Conservation (phyloP, 2,797 vertebrate species). For the Staurois parvus region DNA sequence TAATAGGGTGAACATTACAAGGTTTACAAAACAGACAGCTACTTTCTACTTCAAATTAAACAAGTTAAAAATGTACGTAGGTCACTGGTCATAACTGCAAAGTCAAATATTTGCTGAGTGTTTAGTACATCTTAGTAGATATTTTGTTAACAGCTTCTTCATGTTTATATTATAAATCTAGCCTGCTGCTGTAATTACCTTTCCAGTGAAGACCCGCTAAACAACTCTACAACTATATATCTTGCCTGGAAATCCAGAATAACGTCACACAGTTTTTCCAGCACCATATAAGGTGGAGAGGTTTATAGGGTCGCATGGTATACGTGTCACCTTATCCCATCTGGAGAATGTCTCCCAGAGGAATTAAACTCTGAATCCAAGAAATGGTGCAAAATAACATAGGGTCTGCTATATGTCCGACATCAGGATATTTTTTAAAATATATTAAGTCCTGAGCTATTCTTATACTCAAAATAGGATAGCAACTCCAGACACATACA, state of each 20-base stretch:
- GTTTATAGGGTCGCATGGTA: slow-evolving; percentile 25
- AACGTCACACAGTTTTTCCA: slow-evolving; percentile 30
- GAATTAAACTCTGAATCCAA: no score
- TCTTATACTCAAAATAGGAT: no score
- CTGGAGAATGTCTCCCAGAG: slow-evolving; percentile 31
- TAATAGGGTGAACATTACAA: no score
- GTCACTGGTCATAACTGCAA: neutral
- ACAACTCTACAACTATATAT: slow-evolving; percentile 40
- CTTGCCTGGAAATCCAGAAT: slow-evolving; percentile 17
- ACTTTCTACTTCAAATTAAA: neutral
- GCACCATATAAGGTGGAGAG: slow-evolving; percentile 50
- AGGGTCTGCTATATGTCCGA: no score
- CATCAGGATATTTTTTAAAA: no score
- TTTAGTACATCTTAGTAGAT: slow-evolving; percentile 5
- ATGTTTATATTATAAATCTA: slow-evolving; percentile 52
- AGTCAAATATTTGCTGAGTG: slow-evolving; percentile 8
- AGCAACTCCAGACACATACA: no score
- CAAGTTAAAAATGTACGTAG: neutral
- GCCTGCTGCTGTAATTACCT: slow-evolving; percentile 25
- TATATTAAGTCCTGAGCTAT: no score
- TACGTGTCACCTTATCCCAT: slow-evolving; percentile 13
- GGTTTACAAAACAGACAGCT: no score
- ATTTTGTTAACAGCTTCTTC: slow-evolving; percentile 37
- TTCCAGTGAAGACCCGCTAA: slow-evolving; percentile 28
- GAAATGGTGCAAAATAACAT: no score